phyloP scores from a whole-genome alignment of 2,113 vertebrate genomes.

The Panthera leo region DNA sequence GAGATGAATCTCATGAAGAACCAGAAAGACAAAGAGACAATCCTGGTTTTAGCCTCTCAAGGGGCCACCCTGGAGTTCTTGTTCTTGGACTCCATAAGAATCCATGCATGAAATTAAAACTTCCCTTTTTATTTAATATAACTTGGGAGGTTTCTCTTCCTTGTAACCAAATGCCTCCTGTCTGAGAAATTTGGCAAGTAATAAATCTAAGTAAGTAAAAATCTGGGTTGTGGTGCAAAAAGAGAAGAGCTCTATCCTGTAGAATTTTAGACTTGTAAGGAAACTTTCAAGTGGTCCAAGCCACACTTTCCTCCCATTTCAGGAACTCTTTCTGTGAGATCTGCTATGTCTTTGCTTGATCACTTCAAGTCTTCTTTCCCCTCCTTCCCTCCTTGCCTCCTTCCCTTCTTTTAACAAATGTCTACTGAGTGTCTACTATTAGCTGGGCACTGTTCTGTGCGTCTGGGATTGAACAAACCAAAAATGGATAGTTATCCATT shows the following conservation, averaged over 20 bases:
- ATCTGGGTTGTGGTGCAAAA: not conserved
- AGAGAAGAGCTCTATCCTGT: not conserved
- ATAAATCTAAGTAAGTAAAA: not conserved
- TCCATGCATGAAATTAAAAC: not conserved
- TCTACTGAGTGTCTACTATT: not conserved
- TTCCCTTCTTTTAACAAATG: not conserved
- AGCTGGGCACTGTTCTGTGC: not conserved
- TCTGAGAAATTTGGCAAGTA: not conserved
- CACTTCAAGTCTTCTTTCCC: not conserved
- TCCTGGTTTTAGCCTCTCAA: not conserved
- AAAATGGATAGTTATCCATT: too few species aligned
- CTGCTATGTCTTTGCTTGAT: not conserved
- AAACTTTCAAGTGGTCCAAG: not conserved
- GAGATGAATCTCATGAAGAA: not conserved
- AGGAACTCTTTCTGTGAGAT: not conserved
- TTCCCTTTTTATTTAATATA: not conserved
- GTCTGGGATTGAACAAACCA: constrained; percentile 2
- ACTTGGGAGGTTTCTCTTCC: not conserved
- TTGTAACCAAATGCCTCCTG: not conserved
- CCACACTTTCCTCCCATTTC: not conserved
- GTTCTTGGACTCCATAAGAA: not conserved
- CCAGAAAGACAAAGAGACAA: not conserved
- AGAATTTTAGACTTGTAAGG: not conserved
- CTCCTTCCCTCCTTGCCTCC: not conserved
- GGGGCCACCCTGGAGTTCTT: not conserved